phyloP scores from a whole-genome alignment of 2,113 vertebrate genomes.

The Lagopus muta region DNA sequence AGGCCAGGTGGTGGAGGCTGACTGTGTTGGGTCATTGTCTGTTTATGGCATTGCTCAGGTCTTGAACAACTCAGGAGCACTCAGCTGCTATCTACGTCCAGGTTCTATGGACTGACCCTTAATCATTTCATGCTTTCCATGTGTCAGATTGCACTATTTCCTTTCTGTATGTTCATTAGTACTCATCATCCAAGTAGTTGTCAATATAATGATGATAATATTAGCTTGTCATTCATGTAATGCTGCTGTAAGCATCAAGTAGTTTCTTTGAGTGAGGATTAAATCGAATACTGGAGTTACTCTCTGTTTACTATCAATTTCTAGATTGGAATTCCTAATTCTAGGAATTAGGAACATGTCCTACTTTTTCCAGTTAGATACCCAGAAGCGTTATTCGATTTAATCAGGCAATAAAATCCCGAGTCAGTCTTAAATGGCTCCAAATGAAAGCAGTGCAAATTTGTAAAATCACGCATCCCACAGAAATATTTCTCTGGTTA shows the following conservation, averaged over 20 bases:
- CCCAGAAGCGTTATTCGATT: not conserved
- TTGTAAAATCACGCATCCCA: not conserved
- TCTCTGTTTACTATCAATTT: not conserved
- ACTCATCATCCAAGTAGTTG: accelerated
- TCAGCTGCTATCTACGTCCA: not conserved
- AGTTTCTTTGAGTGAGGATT: not conserved
- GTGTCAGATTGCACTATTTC: not conserved
- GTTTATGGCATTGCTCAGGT: not conserved
- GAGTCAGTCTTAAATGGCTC: not conserved
- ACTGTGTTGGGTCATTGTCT: not conserved
- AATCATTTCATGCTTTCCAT: not conserved
- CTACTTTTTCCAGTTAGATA: not conserved
- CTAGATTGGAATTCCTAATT: not conserved
- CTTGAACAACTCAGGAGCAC: not conserved
- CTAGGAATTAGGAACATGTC: not conserved
- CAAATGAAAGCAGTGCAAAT: not conserved
- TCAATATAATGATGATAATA: not conserved
- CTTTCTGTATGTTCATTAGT: not conserved
- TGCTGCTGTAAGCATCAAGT: not conserved
- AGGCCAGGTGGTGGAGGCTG: not conserved
- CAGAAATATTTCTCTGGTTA: not conserved
- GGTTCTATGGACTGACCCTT: not conserved
- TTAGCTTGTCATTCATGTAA: not conserved
- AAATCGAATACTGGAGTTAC: not conserved
- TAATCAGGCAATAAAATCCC: not conserved